Percentiles rank a stretch among this genome's conserved stretches.
Conservation (phyloP, 92 coral and sea anemone species). For the Blastomussa wellsi region DNA sequence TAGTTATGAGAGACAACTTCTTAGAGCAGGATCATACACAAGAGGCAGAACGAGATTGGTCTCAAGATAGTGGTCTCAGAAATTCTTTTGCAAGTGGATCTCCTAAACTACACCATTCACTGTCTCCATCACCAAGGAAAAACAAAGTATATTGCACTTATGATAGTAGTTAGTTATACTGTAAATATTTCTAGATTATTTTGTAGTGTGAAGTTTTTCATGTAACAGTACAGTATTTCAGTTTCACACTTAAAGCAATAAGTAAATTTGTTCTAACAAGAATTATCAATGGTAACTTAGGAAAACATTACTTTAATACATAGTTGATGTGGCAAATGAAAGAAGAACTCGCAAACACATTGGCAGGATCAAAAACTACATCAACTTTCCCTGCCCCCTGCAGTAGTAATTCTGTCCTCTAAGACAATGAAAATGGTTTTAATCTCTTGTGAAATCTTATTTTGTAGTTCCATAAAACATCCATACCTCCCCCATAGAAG, state of each 20-base stretch:
- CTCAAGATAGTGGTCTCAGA: not conserved
- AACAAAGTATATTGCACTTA: constrained; percentile 25
- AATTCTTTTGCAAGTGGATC: not conserved
- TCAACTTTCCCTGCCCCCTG: not conserved
- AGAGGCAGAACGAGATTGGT: not conserved
- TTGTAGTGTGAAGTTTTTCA: not conserved
- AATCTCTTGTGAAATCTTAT: not conserved
- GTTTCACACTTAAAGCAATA: not conserved
- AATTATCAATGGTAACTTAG: not conserved
- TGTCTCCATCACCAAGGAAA: constrained; percentile 31
- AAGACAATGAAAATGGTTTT: not conserved
- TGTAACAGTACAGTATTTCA: not conserved
- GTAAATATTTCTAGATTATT: not conserved
- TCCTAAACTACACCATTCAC: constrained; percentile 8
- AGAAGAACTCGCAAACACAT: not conserved
- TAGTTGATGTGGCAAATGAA: not conserved
- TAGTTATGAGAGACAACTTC: constrained; percentile 40
- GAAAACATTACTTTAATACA: no score
- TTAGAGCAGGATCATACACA: not conserved
- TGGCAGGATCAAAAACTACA: not conserved
- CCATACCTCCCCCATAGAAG: no score
- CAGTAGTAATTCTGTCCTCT: not conserved
- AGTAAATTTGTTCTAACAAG: not conserved
- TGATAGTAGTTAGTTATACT: constrained; percentile 1
- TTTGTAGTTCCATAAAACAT: no score